Base-by-base conservation (phyloP, 2,888 invertebrate species). In the Eupithecia centaureata region DNA sequence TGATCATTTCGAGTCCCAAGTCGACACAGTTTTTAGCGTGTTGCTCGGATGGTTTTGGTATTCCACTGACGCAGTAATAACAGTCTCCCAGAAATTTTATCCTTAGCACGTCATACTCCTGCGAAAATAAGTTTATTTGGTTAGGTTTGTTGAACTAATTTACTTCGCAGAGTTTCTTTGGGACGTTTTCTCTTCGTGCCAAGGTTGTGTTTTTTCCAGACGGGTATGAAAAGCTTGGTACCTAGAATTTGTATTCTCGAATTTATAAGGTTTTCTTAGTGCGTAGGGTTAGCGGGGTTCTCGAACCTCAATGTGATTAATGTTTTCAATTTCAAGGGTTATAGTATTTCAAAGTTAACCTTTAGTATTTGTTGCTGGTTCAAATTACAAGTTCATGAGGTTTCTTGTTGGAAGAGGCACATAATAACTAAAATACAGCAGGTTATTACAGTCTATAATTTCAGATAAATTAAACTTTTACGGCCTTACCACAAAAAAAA, bases 81-180 rank as follows among this genome's bases (percentile, higher is more conserved):
- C 98, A 98, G 81, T 98, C 98, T 0, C 98, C 98, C 70, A 98
- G 94, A 81, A 98, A 97, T 85, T 98, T 98, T 63, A 98, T 98
- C 63, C 98, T 93, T 63, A 98, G 91, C 0, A 97, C 97, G 75
- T 96, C 95, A 73, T 96, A 94, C 77, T 95, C 95, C 95, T 96
- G 83, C 32, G 28, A 33, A 89, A 28, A 12, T 18, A 56, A 7
- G 35, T 38, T 67, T 33, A 57, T 62, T 51, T 66, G 38, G 33
- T 65, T 65, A 60, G 60, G 65, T 54, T 65, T 27, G 58, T 58
- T 57, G 38, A 57, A 68, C 30, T 54, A 58, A 54, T 65, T 68
- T 61, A 51, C 22, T 51, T 61, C 69, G 32, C 10, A 15, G 15
- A 27, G 18, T 47, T 61, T 51, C 35, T 27, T 38, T 22, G 30